Evolutionary conservation across 2,113 vertebrate species (phyloP).

Genomic region (Ploceus nigricollis): DNA sequence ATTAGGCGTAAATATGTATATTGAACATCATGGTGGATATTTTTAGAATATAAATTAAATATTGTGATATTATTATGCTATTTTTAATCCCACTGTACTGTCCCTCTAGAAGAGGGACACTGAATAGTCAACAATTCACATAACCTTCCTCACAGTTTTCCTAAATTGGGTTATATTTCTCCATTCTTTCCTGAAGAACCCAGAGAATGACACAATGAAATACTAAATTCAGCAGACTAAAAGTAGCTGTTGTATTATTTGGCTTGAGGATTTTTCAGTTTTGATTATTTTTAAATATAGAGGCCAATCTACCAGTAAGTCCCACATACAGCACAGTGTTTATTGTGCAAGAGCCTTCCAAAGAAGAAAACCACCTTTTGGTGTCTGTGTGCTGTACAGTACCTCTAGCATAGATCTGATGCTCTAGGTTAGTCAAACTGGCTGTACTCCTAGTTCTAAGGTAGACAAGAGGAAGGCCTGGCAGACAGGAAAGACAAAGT

Average conservation of each 20-base stretch:
- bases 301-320: neutral
- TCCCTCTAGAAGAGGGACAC: neutral
- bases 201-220: neutral
- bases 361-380: neutral
- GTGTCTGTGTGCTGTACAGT: constrained; percentile 76
- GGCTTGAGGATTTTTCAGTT: fast-evolving
- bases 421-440: constrained; percentile 95
- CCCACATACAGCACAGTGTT: neutral
- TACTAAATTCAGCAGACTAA: neutral
- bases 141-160: neutral
- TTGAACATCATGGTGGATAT: neutral
- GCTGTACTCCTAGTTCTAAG: constrained; percentile 99
- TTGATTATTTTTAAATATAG: neutral
- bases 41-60: neutral
- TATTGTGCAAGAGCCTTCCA: neutral
- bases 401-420: constrained; percentile 95
- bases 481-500: constrained; percentile 87
- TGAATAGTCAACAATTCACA: neutral
- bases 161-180: neutral
- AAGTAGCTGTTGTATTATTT: neutral
- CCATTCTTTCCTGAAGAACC: neutral
- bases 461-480: constrained; percentile 94
- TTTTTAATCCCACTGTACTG: neutral
- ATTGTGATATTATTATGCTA: neutral
- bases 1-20: neutral